These are phyloP conservation scores for Icerya purchasi DNA, from an alignment of 2,888 invertebrate species.

Conservation along the genomic window DNA sequence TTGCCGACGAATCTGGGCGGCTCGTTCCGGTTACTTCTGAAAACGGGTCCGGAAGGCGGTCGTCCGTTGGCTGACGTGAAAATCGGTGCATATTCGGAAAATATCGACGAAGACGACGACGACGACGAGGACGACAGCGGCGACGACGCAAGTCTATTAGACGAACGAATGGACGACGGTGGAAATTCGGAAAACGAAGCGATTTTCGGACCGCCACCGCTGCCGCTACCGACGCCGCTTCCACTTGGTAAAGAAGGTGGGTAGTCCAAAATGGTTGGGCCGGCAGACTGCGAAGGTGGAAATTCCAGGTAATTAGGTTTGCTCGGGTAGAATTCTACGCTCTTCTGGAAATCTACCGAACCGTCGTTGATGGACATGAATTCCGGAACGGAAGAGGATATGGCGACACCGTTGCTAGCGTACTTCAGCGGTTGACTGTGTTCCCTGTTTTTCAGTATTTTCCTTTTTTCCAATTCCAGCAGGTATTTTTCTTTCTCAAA, in stretches of 20 bases:
- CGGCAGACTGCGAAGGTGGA: too few species aligned
- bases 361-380: not conserved
- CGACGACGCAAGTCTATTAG: not conserved
- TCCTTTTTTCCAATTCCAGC: slow-evolving; percentile 17
- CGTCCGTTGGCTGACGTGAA: slow-evolving; percentile 24
- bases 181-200: not conserved
- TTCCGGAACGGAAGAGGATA: not conserved
- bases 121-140: not conserved
- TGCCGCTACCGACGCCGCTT: too few species aligned
- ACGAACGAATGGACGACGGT: not conserved
- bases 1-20: slow-evolving; percentile 30
- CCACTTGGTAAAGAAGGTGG: too few species aligned
- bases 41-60: slow-evolving; percentile 25
- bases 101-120: too few species aligned
- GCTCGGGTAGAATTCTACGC: slow-evolving; percentile 10
- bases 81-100: too few species aligned
- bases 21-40: slow-evolving; percentile 26
- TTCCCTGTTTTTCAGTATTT: not conserved
- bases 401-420: not conserved
- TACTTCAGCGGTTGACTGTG: not conserved
- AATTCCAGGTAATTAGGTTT: not conserved
- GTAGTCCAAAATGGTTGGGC: too few species aligned
- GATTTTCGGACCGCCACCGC: too few species aligned
- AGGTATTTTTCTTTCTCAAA: slow-evolving; percentile 21
- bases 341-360: slow-evolving; percentile 17